Conservation (phyloP, 1,140 invertebrate genomes). For the Aradophagus sp. region DNA sequence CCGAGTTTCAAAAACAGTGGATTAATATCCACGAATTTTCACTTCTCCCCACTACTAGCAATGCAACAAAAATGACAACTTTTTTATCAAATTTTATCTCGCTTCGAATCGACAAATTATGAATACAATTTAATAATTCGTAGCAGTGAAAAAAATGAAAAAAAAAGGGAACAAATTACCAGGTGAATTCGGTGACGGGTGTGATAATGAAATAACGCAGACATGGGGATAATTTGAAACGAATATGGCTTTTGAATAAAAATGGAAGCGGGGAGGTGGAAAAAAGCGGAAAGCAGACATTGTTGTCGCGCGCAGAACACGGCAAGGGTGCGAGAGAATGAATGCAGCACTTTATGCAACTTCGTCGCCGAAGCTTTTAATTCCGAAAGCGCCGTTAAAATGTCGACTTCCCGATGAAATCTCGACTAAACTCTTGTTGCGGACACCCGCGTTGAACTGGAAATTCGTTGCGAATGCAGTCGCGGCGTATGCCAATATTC, state of each 20-base stretch:
- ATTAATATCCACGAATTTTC: no score
- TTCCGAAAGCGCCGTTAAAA: slow-evolving; percentile 49
- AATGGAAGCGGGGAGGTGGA: slow-evolving; percentile 30
- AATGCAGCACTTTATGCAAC: slow-evolving; percentile 54
- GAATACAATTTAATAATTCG: no score
- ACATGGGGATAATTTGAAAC: slow-evolving; percentile 55
- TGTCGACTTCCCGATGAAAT: slow-evolving; percentile 46
- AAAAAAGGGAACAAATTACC: no score
- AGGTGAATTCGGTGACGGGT: no score
- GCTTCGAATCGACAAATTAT: no score
- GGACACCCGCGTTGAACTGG: slow-evolving; percentile 12
- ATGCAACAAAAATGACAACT: no score
- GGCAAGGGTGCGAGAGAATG: slow-evolving; percentile 44
- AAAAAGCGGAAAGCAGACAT: slow-evolving; percentile 54
- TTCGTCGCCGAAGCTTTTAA: slow-evolving; percentile 49
- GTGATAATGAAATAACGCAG: slow-evolving; percentile 25
- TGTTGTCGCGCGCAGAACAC: slow-evolving; percentile 40
- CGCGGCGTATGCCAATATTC: slow-evolving; percentile 38
- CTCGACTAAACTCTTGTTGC: slow-evolving; percentile 57
- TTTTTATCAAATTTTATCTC: no score
- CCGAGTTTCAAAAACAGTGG: no score
- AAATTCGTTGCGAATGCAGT: slow-evolving; percentile 26
- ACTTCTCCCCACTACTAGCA: no score
- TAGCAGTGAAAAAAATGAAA: no score
- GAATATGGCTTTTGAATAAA: slow-evolving; percentile 65